These are phyloP conservation scores for Eulacestoma nigropectus DNA, from an alignment of 2,113 vertebrate species.

Conservation along the genomic window DNA sequence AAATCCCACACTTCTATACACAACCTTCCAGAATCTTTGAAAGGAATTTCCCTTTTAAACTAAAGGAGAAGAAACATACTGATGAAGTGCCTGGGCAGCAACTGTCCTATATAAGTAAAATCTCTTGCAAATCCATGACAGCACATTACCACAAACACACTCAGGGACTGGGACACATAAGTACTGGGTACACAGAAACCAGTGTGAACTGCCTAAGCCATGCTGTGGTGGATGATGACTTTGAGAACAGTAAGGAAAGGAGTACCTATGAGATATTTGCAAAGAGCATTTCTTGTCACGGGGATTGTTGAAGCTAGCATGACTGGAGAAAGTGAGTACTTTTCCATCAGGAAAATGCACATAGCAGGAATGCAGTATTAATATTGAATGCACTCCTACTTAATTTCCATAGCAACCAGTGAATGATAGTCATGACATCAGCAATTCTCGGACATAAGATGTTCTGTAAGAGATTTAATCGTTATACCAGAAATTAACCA, in stretches of 20 bases:
- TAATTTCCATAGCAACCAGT: constrained; percentile 43
- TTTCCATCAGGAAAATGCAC: not conserved
- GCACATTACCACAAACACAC: not conserved
- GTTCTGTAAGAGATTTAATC: constrained; percentile 10
- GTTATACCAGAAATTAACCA: not conserved
- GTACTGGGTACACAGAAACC: not conserved
- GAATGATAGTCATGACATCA: not conserved
- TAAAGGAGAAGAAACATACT: not conserved
- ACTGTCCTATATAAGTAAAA: not conserved
- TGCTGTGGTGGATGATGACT: not conserved
- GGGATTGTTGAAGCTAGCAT: not conserved
- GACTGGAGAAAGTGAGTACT: not conserved
- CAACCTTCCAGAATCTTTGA: not conserved
- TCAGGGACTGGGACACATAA: not conserved
- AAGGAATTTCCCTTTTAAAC: not conserved
- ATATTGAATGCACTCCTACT: constrained; percentile 28
- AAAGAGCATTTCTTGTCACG: not conserved
- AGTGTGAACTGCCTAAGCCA: not conserved
- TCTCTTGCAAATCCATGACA: not conserved
- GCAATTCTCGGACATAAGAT: not conserved
- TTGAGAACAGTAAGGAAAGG: not conserved
- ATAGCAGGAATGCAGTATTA: constrained; percentile 4
- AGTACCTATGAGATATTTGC: not conserved
- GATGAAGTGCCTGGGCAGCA: not conserved
- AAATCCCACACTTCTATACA: not conserved